These are phyloP conservation scores for Crotalus horridus DNA, from an alignment of 2,113 vertebrate species.

Conservation along the genomic window DNA sequence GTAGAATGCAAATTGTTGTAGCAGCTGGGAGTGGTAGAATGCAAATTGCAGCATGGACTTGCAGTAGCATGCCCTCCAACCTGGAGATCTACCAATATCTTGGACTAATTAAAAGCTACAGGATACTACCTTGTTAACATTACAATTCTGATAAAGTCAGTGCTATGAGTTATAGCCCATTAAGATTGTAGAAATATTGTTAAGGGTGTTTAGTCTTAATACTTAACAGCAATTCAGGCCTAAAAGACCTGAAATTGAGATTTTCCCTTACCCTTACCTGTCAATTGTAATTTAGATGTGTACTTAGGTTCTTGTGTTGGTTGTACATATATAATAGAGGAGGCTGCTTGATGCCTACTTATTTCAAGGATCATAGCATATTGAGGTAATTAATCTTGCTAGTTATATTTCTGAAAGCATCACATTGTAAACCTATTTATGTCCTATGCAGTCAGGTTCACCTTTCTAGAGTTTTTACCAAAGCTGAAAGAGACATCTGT, in stretches of 20 bases:
- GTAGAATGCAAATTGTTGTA: neutral
- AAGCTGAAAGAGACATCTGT: neutral
- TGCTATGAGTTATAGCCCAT: neutral
- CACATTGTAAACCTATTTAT: neutral
- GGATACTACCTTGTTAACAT: neutral
- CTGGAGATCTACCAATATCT: neutral
- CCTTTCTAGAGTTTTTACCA: neutral
- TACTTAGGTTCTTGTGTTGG: neutral
- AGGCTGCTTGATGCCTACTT: neutral
- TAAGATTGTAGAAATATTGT: neutral
- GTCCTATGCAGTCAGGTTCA: neutral
- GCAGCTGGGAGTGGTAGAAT: neutral
- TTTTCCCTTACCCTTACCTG: neutral
- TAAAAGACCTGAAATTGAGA: neutral
- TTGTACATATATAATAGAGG: neutral
- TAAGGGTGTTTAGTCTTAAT: neutral
- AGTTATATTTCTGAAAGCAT: neutral
- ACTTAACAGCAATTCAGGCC: neutral
- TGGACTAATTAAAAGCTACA: neutral
- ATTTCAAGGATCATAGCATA: neutral
- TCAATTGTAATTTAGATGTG: neutral
- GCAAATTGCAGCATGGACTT: neutral
- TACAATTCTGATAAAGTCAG: neutral
- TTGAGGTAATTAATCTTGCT: neutral
- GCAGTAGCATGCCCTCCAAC: neutral